Evolutionary conservation across 1,140 invertebrate genomes (phyloP), one percentile per base, ranked within the genome.

Genomic region (Monochamus saltuarius): DNA sequence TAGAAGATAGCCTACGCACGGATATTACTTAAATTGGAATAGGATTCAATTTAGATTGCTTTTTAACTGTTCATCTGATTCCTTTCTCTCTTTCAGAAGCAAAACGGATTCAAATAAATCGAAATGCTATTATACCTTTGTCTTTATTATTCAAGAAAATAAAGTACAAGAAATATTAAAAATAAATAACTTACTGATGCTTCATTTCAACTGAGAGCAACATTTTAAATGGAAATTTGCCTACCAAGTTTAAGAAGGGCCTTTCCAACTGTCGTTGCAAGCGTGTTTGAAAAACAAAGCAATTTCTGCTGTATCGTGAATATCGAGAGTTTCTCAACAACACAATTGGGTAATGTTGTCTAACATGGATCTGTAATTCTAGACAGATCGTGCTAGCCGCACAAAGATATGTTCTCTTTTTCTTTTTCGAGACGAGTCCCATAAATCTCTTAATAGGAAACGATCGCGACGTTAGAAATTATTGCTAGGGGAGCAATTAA

Each of bases 331-430:
- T 64, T 50, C 62, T 38, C 46, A 52, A 64, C 56, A 43, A 55
- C 50, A 59, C 56, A 56, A 51, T 52, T 59, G 29, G 55, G 52
- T 47, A 22, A 47, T 29, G 22, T 42, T 61, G 56, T 59, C 56
- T 53, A 64, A 64, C 61, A 62, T 53, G 58, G 58, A 61, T 46
- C 52, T 47, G 58, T 55, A 61, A 64, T 64, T 64, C 58, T 61
- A 22, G 49, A 56, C 35, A 46, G 50, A 49, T 58, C 56, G 61
- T 62, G 56, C 51, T 29, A 42, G 16, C 16, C 40, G n/a, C 34
- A 43, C 49, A 58, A 62, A 57, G 55, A 62, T 62, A 62, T 54
- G 55, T 62, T 56, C 40, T 40, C 42, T 59, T 40, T 40, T 40
- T 8, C 8, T 11, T 40, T 40, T 40, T 40, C 11, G 39, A 8